Conservation (phyloP, 2,888 invertebrate species). For the Orthosia cruda region DNA sequence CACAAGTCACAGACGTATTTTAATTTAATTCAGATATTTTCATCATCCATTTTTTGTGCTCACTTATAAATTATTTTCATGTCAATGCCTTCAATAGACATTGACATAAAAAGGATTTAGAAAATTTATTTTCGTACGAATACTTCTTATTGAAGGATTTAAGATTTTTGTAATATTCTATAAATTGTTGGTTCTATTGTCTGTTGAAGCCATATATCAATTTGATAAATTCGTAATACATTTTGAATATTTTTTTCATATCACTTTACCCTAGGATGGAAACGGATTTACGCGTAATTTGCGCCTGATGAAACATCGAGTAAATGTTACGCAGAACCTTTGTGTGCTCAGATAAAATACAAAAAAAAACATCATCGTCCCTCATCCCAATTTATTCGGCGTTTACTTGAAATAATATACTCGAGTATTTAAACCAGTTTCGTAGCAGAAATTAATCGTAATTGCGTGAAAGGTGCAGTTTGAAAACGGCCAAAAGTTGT, state of each 20-base stretch:
- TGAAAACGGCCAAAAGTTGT: slow-evolving; percentile 15
- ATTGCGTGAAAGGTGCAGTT: slow-evolving; percentile 46
- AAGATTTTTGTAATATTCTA: slow-evolving; percentile 11
- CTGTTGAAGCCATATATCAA: slow-evolving; percentile 26
- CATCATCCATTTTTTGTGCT: slow-evolving; percentile 28
- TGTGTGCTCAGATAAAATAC: neutral
- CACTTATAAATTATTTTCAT: slow-evolving; percentile 29
- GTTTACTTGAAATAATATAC: slow-evolving; percentile 7
- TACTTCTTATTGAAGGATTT: slow-evolving; percentile 19
- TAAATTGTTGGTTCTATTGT: slow-evolving; percentile 16
- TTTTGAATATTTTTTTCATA: slow-evolving; percentile 23
- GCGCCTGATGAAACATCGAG: neutral
- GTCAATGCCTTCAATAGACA: slow-evolving; percentile 31
- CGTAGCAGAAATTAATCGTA: slow-evolving; percentile 38
- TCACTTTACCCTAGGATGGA: neutral
- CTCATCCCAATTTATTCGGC: too few relatives aligned
- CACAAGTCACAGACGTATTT: slow-evolving; percentile 18
- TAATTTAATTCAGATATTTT: slow-evolving; percentile 16
- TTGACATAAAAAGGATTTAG: slow-evolving; percentile 40
- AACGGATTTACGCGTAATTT: slow-evolving; percentile 12
- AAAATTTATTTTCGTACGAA: slow-evolving; percentile 15
- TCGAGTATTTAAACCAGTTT: slow-evolving; percentile 19
- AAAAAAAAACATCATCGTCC: too few relatives aligned
- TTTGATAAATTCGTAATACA: slow-evolving; percentile 29
- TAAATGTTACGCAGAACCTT: neutral